Conservation (phyloP, 1,140 invertebrate genomes). For the Drosophila willistoni region DNA sequence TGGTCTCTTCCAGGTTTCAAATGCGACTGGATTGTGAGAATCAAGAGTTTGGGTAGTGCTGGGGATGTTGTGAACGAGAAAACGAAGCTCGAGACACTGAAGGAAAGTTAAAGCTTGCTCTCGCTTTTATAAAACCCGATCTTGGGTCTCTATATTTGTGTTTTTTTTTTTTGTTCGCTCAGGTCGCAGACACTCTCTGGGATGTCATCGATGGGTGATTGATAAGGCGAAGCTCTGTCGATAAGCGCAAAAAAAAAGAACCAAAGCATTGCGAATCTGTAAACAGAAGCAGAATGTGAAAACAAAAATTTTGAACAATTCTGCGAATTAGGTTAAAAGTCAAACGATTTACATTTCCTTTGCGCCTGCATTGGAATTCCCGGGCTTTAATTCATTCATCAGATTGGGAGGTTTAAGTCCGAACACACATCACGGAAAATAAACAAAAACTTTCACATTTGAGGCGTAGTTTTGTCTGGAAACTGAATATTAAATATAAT, state of each 20-base stretch:
- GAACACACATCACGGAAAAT: neutral
- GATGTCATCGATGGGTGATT: conserved; percentile 7
- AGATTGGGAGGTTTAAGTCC: neutral
- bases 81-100: conserved; percentile 59
- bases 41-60: conserved; percentile 3
- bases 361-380: conserved; percentile 18
- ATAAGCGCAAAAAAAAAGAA: conserved; percentile 32
- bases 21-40: conserved; percentile 10
- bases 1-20: conserved; percentile 27
- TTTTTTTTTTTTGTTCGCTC: neutral
- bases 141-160: conserved; percentile 29
- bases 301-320: conserved; percentile 40
- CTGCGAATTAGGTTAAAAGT: conserved; percentile 46
- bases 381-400: conserved; percentile 14
- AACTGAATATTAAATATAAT: no score
- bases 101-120: conserved; percentile 52
- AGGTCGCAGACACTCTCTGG: conserved; percentile 17
- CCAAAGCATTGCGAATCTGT: conserved; percentile 31
- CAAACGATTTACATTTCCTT: conserved; percentile 27
- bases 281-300: conserved; percentile 48
- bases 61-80: conserved; percentile 44
- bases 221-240: conserved; percentile 13
- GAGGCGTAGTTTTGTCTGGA: neutral
- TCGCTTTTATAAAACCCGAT: conserved; percentile 62
- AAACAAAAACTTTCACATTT: neutral